Evolutionary conservation across 1,140 invertebrate genomes (phyloP).

Genomic region (Drosophila erecta): DNA sequence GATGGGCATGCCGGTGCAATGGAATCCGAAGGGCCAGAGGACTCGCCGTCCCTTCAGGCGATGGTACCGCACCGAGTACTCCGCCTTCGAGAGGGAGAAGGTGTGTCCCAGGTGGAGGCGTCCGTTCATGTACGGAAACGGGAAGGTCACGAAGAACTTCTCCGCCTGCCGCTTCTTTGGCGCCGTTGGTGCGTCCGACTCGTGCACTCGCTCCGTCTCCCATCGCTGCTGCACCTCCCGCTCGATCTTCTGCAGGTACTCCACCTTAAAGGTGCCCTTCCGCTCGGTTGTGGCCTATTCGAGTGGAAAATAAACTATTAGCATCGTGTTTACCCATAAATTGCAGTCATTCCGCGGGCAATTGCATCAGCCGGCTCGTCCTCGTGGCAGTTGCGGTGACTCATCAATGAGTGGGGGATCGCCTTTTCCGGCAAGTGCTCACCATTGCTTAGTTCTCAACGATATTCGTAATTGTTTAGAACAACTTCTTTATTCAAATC

Average conservation of each 20-base stretch:
- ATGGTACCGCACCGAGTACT: conserved; percentile 97
- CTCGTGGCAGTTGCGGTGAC: conserved; percentile 21
- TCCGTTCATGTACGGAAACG: conserved; percentile 99
- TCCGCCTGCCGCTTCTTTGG: conserved; percentile 87
- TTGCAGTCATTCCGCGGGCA: background rate
- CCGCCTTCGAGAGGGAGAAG: conserved; percentile 98
- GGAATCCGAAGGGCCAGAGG: conserved; percentile 99
- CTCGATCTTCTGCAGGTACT: conserved; percentile 95
- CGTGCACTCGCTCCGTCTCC: conserved; percentile 91
- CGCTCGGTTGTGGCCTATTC: conserved; percentile 86
- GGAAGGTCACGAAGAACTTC: conserved; percentile 98
- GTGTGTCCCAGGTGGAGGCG: conserved; percentile 98
- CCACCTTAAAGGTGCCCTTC: conserved; percentile 97
- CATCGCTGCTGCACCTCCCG: conserved; percentile 93
- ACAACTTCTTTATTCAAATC: conserved; percentile 44
- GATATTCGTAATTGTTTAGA: conserved; percentile 38
- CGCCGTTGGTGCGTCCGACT: conserved; percentile 90
- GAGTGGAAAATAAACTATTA: background rate
- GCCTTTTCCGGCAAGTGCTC: conserved; percentile 1
- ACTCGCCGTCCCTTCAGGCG: conserved; percentile 95
- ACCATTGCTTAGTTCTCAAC: conserved; percentile 44
- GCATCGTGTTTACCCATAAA: background rate
- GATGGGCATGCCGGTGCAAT: conserved; percentile 99
- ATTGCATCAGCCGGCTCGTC: conserved; percentile 41
- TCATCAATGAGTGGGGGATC: background rate